Conservation (phyloP, 2,888 invertebrate species). For the Protophormia terraenovae region DNA sequence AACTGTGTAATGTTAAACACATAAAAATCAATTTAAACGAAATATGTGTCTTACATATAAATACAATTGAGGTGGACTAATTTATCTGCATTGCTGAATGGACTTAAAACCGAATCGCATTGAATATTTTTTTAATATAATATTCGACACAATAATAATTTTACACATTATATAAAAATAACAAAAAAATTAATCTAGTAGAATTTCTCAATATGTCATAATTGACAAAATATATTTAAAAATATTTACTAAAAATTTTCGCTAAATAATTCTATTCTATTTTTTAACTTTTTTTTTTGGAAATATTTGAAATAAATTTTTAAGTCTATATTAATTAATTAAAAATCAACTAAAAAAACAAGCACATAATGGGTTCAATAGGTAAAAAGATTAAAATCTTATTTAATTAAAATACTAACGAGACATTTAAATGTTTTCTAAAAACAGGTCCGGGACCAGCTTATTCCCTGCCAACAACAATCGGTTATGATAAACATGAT, state of each 20-base stretch:
- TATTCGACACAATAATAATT: too few relatives aligned
- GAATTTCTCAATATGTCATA: neutral
- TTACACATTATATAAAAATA: too few relatives aligned
- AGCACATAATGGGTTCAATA: conserved; percentile 39
- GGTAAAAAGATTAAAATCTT: conserved; percentile 24
- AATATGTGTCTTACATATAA: too few relatives aligned
- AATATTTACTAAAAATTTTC: conserved; percentile 27
- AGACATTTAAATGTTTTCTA: neutral
- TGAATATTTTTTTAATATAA: too few relatives aligned
- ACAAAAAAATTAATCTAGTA: too few relatives aligned
- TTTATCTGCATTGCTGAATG: too few relatives aligned
- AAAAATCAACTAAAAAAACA: neutral
- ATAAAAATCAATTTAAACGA: too few relatives aligned
- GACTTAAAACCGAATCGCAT: too few relatives aligned
- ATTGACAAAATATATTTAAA: neutral
- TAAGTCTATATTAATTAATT: neutral
- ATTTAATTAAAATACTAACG: neutral
- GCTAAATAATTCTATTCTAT: conserved; percentile 17
- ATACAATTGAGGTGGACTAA: too few relatives aligned
- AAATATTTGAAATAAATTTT: neutral
- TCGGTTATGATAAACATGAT: conserved; percentile 84
- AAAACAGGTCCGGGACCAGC: conserved; percentile 84
- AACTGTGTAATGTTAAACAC: too few relatives aligned
- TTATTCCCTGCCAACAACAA: conserved; percentile 83
- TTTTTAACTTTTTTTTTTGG: conserved; percentile 18